Base-by-base conservation (phyloP, 2,888 invertebrate species). In the Lithophane socia region DNA sequence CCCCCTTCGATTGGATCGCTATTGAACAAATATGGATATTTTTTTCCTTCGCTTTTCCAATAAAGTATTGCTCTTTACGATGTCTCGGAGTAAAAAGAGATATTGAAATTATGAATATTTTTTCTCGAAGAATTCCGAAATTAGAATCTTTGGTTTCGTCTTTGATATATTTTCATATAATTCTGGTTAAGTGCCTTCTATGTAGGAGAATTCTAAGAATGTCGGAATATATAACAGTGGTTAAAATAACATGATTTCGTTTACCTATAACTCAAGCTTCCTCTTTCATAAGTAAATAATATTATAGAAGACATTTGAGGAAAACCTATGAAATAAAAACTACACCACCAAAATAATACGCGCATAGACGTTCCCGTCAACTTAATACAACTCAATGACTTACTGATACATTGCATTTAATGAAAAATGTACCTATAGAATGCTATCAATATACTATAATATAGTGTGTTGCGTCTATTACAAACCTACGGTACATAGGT, bases 1-100 rank as follows among this genome's bases (percentile, higher is more conserved):
- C 70, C 76, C 70, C 70, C n/a, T 74, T 69, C 81, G 77, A 88
- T 86, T 88, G 86, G 74, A 81, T 81, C 83, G 79, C 82, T 82
- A 81, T 83, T 84, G 82, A 84, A 82, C 78, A 87, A 88, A 88
- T 87, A 86, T 82, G 76, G 81, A 86, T 86, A 85, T 84, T 80
- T 85, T 86, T 85, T 72, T 47, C 76, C 60, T 79, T 74, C 65
- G 66, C 61, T 58, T 81, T 77, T 81, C 79, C 75, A 84, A 80
- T 83, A 85, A 84, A 84, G 75, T 84, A 80, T 83, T 85, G 80
- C 79, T 83, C 80, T 81, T 85, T 82, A 83, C 74, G 75, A 83
- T 69, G 47, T 70, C 75, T 84, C 60, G 61, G 70, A 80, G 81
- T 61, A 80, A 82, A 86, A 87, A 82, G 79, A 84, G 69, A 82